These are phyloP conservation scores for Lagopus leucura DNA, from an alignment of 2,113 vertebrate genomes.

Conservation along the genomic window DNA sequence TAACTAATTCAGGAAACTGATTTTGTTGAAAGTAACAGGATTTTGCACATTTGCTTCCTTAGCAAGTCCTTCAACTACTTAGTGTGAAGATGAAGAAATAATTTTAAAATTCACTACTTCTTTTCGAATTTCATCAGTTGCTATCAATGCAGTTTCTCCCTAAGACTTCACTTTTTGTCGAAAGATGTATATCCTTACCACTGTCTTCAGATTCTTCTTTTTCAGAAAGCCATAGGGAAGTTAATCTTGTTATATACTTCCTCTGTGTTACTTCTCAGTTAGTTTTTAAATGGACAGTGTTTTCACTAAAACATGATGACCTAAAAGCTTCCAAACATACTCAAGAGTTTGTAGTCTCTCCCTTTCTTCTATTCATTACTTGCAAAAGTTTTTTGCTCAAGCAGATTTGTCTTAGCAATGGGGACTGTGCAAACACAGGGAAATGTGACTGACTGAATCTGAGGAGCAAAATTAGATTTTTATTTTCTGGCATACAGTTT, in stretches of 20 bases:
- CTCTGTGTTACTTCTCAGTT: not conserved
- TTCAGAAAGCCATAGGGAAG: not conserved
- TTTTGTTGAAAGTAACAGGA: not conserved
- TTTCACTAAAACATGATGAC: not conserved
- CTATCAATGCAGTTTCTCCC: not conserved
- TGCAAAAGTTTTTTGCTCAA: not conserved
- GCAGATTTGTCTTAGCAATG: not conserved
- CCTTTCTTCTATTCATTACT: not conserved
- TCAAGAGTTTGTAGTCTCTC: not conserved
- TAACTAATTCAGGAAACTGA: not conserved
- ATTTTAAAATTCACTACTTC: not conserved
- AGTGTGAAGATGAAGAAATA: not conserved
- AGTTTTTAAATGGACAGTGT: not conserved
- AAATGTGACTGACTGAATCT: not conserved
- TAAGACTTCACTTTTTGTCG: not conserved
- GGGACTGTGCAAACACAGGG: fast-evolving
- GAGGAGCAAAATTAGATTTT: not conserved
- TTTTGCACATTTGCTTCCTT: not conserved
- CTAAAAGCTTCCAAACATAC: not conserved
- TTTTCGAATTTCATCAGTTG: not conserved
- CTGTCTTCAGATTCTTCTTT: not conserved
- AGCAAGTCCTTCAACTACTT: not conserved
- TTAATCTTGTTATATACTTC: not conserved
- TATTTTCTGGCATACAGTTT: not conserved
- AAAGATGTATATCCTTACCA: not conserved